phyloP scores from a whole-genome alignment of 2,113 vertebrate species.

The Phylloscopus trochilus region DNA sequence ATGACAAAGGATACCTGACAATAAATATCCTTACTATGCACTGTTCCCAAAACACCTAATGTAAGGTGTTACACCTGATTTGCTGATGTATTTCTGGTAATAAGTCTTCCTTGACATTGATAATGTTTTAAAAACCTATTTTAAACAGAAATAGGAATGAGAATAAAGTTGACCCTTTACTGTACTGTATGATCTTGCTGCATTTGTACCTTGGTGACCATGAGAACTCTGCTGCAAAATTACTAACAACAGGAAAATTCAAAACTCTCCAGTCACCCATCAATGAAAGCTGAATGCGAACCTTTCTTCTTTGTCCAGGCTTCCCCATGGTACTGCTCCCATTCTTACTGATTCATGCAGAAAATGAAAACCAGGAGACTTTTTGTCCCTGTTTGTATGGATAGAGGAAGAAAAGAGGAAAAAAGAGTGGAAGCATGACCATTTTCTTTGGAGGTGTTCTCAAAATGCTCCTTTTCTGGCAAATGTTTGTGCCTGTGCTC shows the following conservation, averaged over 20 bases:
- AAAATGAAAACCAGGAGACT: conserved; percentile 50
- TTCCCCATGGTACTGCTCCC: neutral
- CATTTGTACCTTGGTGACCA: neutral
- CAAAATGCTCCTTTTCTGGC: neutral
- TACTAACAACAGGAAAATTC: neutral
- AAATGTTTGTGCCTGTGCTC: neutral
- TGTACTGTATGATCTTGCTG: neutral
- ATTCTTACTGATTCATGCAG: conserved; percentile 51
- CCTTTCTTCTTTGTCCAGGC: neutral
- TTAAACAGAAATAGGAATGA: neutral
- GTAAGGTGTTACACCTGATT: neutral
- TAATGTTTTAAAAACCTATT: neutral
- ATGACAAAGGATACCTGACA: neutral
- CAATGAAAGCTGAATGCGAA: conserved; percentile 1
- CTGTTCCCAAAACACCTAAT: neutral
- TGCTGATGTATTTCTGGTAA: neutral
- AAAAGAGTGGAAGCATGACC: conserved; percentile 1
- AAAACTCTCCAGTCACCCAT: neutral
- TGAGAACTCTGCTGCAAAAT: neutral
- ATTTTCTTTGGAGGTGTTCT: conserved; percentile 10
- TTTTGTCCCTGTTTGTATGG: neutral
- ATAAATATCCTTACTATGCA: neutral
- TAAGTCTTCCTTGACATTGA: neutral
- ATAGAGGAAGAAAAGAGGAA: neutral
- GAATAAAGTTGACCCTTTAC: neutral